These are phyloP conservation scores for Planiliza haematocheilus DNA, from an alignment of 2,113 vertebrate genomes.

Conservation along the genomic window DNA sequence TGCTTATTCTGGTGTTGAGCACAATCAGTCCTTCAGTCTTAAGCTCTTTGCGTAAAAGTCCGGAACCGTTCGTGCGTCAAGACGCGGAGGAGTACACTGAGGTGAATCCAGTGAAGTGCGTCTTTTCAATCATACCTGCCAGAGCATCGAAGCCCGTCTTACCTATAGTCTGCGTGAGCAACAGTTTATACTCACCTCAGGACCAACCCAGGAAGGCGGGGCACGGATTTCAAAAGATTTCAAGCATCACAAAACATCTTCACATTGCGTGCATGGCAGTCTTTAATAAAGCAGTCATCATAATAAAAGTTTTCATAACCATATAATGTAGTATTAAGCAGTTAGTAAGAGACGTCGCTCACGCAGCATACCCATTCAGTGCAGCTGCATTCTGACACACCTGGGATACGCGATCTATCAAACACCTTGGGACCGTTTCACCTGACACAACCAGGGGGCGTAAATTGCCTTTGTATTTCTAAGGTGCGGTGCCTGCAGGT, in stretches of 20 bases:
- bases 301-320: neutral
- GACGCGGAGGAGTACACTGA: conserved; percentile 20
- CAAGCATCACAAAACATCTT: conserved; percentile 16
- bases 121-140: conserved; percentile 52
- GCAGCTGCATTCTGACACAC: conserved; percentile 22
- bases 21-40: neutral
- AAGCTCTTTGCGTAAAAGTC: conserved; percentile 21
- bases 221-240: conserved; percentile 33
- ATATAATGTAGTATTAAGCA: neutral
- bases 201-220: conserved; percentile 79
- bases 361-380: neutral
- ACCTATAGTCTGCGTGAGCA: conserved; percentile 59
- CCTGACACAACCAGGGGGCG: conserved; percentile 82
- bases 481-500: conserved; percentile 44
- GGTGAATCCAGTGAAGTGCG: neutral
- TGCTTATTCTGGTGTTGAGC: conserved; percentile 50
- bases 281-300: conserved; percentile 4
- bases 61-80: conserved; percentile 28
- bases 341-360: neutral
- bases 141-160: conserved; percentile 44
- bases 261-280: neutral
- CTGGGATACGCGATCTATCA: conserved; percentile 37
- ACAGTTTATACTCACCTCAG: conserved; percentile 79
- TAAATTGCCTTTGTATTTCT: conserved; percentile 68
- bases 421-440: conserved; percentile 59